Conservation (phyloP, 2,888 invertebrate genomes). For the Aphrophora alni region DNA sequence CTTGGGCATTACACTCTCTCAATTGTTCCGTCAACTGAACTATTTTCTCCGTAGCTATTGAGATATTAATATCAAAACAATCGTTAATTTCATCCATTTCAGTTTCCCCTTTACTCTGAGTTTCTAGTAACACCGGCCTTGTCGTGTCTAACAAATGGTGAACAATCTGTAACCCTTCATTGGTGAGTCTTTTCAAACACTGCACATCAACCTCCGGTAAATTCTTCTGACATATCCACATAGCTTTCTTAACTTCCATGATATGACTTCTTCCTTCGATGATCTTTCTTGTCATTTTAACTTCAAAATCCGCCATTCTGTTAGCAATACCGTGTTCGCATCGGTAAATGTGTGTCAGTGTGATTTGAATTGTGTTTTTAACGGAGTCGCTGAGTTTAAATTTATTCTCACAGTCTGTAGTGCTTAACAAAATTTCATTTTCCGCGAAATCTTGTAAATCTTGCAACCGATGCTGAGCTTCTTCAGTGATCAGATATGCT, state of each 20-base stretch:
- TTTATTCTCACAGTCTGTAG: not conserved
- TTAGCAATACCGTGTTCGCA: slow-evolving; percentile 23
- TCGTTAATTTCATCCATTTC: slow-evolving; percentile 54
- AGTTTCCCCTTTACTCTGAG: not conserved
- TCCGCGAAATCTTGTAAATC: not conserved
- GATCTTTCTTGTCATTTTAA: slow-evolving; percentile 24
- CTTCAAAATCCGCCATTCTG: slow-evolving; percentile 24
- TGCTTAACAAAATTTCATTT: not conserved
- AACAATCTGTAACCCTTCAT: slow-evolving; percentile 13
- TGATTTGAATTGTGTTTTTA: not conserved
- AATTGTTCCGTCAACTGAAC: not conserved
- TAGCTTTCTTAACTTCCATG: slow-evolving; percentile 28
- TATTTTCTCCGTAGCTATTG: slow-evolving; percentile 48
- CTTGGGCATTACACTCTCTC: not conserved
- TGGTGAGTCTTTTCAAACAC: slow-evolving; percentile 11
- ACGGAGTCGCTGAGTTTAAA: not conserved
- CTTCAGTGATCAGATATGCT: not conserved
- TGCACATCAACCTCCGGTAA: not conserved
- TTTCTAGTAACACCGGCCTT: not conserved
- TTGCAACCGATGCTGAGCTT: not conserved
- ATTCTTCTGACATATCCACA: slow-evolving; percentile 30
- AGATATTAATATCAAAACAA: slow-evolving; percentile 68
- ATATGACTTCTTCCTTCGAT: slow-evolving; percentile 24
- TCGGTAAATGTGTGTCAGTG: not conserved
- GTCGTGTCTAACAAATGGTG: slow-evolving; percentile 7